Conservation (phyloP, 2,797 vertebrate species). For the Agapornis canus region DNA sequence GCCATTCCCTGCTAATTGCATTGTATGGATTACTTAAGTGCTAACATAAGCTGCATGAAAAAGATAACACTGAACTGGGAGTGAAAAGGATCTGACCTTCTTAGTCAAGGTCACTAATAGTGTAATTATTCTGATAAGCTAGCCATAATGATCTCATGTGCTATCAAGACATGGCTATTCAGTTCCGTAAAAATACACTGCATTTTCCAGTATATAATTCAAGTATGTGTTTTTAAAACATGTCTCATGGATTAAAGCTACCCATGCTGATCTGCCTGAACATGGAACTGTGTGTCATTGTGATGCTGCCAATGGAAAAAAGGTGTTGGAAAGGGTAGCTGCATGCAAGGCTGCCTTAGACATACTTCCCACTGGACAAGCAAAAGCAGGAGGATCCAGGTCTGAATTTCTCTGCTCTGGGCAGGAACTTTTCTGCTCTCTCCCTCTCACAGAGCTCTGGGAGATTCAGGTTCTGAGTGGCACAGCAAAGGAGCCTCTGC, state of each 20-base stretch:
- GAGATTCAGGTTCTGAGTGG: fast-evolving
- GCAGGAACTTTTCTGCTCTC: background rate
- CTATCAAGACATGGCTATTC: conserved; percentile 46
- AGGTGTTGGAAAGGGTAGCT: background rate
- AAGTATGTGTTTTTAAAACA: background rate
- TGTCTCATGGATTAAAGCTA: background rate
- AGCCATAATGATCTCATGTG: conserved; percentile 8
- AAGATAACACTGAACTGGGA: conserved; percentile 71
- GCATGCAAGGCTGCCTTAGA: background rate
- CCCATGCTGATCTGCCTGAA: background rate
- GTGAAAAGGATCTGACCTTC: conserved; percentile 68
- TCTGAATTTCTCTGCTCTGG: background rate
- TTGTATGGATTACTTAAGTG: conserved; percentile 66
- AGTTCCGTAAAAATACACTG: background rate
- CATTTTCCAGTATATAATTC: background rate
- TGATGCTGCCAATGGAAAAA: background rate
- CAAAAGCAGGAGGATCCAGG: background rate
- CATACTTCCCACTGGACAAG: background rate
- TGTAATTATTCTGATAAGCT: conserved; percentile 72
- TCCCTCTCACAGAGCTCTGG: background rate
- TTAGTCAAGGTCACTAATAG: conserved; percentile 70
- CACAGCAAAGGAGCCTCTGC: background rate
- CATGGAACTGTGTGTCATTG: too few species aligned
- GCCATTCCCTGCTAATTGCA: conserved; percentile 68
- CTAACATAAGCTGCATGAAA: conserved; percentile 45